Base-by-base conservation (phyloP, 2,888 invertebrate genomes). In the Sipunculus nudus region DNA sequence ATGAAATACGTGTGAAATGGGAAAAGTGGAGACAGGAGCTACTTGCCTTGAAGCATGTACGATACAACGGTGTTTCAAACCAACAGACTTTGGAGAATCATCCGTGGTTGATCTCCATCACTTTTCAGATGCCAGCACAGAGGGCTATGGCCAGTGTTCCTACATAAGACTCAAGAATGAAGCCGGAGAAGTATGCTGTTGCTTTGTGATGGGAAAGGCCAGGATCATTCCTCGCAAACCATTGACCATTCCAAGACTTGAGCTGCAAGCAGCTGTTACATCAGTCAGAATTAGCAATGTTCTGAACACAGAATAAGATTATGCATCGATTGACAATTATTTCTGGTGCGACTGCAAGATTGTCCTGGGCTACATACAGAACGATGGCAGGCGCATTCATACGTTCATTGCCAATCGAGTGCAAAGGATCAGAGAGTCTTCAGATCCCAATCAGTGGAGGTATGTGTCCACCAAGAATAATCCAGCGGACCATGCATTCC, bases 401-500 rank as follows among this genome's bases (percentile, higher is more conserved):
- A 66, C 68, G 1, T 75, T 70, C 61, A 72, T 76, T 0, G 60
- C 61, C 1, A 75, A 76, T 46, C 28, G 73, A 40, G 70, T 76
- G 2, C 31, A 64, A 5, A 43, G 63, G 50, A 75, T 76, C 4
- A 64, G 67, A 39, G 40, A 63, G 8, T 48, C 50, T 1, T 43
- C 68, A 5, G 26, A 59, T 5, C 41, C 49, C 13, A 47, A 64
- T 0, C 46, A 65, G 6, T 73, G 75, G 75, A 41, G 59, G 46
- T 72, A 78, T 58, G 69, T 78, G 1, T 54, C 59, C 1, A 67
- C 72, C 0, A 41, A 62, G 1, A 48, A 65, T 6, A 80, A 79
- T 59, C 77, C 79, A n/a, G 78, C 78, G 1, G 78, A 79, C 41
- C 55, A 72, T 31, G 72, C n/a, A 1, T 72, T 77, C 0, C 29